A percentile compares a stretch with the other conserved stretches of the same genome.
phyloP scores from a whole-genome alignment of 1,140 invertebrate species.

The Frieseomelitta varia region DNA sequence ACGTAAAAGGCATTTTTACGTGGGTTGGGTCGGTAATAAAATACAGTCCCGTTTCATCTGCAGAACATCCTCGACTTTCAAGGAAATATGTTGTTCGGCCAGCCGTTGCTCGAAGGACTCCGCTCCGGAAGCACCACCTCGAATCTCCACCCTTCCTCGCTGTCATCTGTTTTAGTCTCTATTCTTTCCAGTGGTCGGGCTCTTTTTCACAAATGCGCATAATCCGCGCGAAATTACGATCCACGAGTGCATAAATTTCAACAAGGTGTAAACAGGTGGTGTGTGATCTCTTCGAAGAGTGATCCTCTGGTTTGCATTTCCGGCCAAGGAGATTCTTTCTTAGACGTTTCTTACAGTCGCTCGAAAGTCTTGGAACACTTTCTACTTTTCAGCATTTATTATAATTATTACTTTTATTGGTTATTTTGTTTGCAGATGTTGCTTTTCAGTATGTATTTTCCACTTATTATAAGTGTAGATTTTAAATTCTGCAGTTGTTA shows the following conservation, averaged over 20 bases:
- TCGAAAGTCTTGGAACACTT: too few species aligned
- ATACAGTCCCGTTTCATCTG: constrained; percentile 34
- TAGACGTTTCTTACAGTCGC: too few species aligned
- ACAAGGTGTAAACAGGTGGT: not conserved
- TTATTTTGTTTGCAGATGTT: too few species aligned
- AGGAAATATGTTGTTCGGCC: constrained; percentile 38
- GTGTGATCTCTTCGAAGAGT: too few species aligned
- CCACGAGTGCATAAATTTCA: constrained; percentile 31
- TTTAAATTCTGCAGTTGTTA: too few species aligned
- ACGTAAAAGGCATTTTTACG: constrained; percentile 8
- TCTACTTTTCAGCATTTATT: too few species aligned
- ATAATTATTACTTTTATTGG: too few species aligned
- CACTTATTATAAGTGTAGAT: too few species aligned
- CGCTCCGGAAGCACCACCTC: constrained; percentile 24
- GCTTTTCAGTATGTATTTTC: too few species aligned
- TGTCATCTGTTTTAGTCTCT: not conserved
- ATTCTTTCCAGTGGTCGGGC: not conserved
- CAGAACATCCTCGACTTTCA: constrained; percentile 18
- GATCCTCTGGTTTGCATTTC: too few species aligned
- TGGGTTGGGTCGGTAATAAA: constrained; percentile 22
- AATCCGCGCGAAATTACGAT: constrained; percentile 36
- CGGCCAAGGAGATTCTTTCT: too few species aligned
- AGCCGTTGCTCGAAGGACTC: constrained; percentile 12
- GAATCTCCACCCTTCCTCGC: not conserved
- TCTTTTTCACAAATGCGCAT: constrained; percentile 37